These are phyloP conservation scores for Colletes latitarsis DNA, from an alignment of 1,140 invertebrate species.

Conservation along the genomic window DNA sequence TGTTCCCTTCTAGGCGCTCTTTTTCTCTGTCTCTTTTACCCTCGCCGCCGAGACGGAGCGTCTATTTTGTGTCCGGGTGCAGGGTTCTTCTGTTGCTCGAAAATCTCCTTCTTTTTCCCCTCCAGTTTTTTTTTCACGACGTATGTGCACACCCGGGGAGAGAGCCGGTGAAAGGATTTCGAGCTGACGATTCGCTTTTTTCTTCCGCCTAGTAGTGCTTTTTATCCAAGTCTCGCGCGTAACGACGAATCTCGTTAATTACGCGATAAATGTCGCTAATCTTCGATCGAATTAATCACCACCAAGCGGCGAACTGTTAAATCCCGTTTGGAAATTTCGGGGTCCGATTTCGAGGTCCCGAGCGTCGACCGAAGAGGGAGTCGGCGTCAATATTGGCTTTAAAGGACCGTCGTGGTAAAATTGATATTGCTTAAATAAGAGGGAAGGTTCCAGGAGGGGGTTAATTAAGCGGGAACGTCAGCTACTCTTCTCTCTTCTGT, in stretches of 20 bases:
- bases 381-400: constrained; percentile 41
- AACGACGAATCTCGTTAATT: too few species aligned
- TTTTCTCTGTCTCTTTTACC: constrained; percentile 53
- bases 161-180: constrained; percentile 27
- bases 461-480: constrained; percentile 46
- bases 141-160: not conserved
- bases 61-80: constrained; percentile 57
- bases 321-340: not conserved
- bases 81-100: constrained; percentile 54
- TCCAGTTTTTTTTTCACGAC: not conserved
- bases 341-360: constrained; percentile 25
- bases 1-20: constrained; percentile 23
- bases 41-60: constrained; percentile 42
- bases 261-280: too few species aligned
- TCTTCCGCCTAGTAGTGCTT: not conserved
- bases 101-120: constrained; percentile 19
- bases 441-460: constrained; percentile 11
- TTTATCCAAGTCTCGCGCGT: not conserved
- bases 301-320: not conserved
- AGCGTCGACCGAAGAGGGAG: not conserved
- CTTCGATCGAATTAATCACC: too few species aligned
- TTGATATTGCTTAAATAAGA: constrained; percentile 50
- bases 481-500: constrained; percentile 8
- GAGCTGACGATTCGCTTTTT: constrained; percentile 13
- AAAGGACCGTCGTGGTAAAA: constrained; percentile 24